Base-by-base conservation (phyloP, 2,113 vertebrate genomes). In the Merops nubicus region DNA sequence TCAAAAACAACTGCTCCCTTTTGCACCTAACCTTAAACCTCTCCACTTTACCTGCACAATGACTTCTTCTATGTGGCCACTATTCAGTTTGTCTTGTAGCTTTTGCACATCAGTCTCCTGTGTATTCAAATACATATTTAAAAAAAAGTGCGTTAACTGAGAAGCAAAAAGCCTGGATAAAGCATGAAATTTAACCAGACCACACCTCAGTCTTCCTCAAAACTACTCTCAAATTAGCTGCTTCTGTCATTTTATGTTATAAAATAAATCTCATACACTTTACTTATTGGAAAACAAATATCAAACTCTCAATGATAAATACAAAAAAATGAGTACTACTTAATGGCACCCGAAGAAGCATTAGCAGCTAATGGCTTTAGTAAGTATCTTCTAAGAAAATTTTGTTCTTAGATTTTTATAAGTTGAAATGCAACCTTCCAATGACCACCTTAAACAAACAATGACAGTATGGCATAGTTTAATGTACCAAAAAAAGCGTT, bases 61-160 rank as follows among this genome's bases (percentile, higher is more conserved):
- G n/a, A 99, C 99, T 96, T 99, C 99, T 97, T 99, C 99, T 92
- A 99, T 98, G 88, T 98, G 98, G 36, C 99, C 99, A 82, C 98
- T 65, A 77, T 99, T 99, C 50, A 99, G 98, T 93, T 98, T 98
- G 63, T 98, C 95, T 96, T 99, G 98, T 51, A 99, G 97, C 87
- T 98, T 99, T 62, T 98, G 97, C 29, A 99, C 96, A 94, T 99
- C 97, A 3, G 96, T 84, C 93, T 99, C 99, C 99, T 99, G 85
- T 53, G 72, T 73, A 92, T 97, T 97, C 21, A 97, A 93, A 88
- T 21, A 86, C 6, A 88, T 67, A 59, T 2, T 60, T 85, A 85
- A 9, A 65, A 40, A 62, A 43, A 6, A 21, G 84, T 64, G 22
- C 8, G 63, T 81, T 75, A 28, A 70, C 17, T 68, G n/a, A 72